Base-by-base conservation (phyloP, 2,797 vertebrate genomes). In the Lycodopsis pacificus region DNA sequence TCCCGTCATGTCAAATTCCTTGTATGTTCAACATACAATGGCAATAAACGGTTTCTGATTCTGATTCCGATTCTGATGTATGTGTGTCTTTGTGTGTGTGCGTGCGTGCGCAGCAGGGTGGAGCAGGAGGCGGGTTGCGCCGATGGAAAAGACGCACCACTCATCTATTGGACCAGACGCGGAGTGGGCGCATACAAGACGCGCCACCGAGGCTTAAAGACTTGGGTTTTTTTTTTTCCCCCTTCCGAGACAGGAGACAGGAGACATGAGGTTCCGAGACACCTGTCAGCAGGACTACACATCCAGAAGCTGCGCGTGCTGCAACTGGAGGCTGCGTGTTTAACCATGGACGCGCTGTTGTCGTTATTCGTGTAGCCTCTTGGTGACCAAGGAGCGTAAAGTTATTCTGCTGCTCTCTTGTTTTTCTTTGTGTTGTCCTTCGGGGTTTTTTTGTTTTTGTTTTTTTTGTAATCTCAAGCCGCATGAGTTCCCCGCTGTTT, bases 401-500 rank as follows among this genome's bases (percentile, higher is more conserved):
- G 74, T 90, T 88, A 9, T 73, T 53, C 75, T 15, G 44, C 62
- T n/a, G 46, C 58, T 48, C 61, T 71, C 63, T 64, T 49, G 13
- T 64, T 57, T 40, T 62, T 62, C 65, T 80, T 64, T 65, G 40
- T 66, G 32, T 70, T 66, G 1, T 65, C 30, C 25, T 36, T 42
- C 17, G 13, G 20, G 0, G 22, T 48, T 20, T 11, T 32, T 8
- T 54, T 12, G 2, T 25, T 25, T 25, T 25, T 25, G 8, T 54
- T 1, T 32, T 8, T 19, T 13, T 27, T 5, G n/a, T 25, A 9
- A 19, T 56, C 25, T 57, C 4, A 5, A 73, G 34, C 76, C 80
- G 77, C 74, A 93, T 94, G 89, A 89, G 59, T 91, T 92, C 88
- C 1, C 88, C 73, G 81, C 83, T 93, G 83, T 90, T 89, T 76